phyloP scores from a whole-genome alignment of 1,140 invertebrate genomes.

The Drosophila sp. region DNA sequence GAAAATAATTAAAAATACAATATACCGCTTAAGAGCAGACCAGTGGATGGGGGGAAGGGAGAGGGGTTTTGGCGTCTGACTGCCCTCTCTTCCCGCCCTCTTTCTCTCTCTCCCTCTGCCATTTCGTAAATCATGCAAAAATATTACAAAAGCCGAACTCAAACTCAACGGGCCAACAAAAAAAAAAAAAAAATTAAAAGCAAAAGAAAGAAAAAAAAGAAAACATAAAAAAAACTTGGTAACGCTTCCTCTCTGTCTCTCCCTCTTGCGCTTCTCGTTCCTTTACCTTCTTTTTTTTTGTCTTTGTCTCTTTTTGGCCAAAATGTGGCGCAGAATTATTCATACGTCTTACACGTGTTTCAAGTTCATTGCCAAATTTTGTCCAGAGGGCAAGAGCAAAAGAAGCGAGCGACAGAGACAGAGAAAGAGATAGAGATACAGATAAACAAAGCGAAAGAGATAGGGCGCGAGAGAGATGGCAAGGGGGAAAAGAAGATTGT shows the following conservation, averaged over 20 bases:
- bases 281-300: constrained; percentile 17
- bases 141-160: constrained; percentile 46
- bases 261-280: background rate
- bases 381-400: constrained; percentile 25
- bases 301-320: constrained; percentile 58
- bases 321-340: constrained; percentile 49
- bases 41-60: background rate
- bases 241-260: constrained; percentile 6
- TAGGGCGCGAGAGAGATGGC: constrained; percentile 24
- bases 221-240: background rate
- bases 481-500: constrained; percentile 27
- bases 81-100: background rate
- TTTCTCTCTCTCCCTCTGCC: background rate
- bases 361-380: constrained; percentile 78
- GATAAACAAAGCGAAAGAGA: background rate
- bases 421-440: constrained; percentile 22
- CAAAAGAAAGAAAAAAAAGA: background rate
- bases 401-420: constrained; percentile 17
- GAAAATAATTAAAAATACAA: constrained; percentile 78
- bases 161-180: background rate
- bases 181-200: background rate
- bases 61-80: background rate
- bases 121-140: constrained; percentile 65
- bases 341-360: constrained; percentile 73
- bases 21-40: constrained; percentile 12